A percentile compares a stretch with the other conserved stretches of the same genome.
Evolutionary conservation across 2,113 vertebrate genomes (phyloP).

Genomic region (Corythoichthys haematopterus): DNA sequence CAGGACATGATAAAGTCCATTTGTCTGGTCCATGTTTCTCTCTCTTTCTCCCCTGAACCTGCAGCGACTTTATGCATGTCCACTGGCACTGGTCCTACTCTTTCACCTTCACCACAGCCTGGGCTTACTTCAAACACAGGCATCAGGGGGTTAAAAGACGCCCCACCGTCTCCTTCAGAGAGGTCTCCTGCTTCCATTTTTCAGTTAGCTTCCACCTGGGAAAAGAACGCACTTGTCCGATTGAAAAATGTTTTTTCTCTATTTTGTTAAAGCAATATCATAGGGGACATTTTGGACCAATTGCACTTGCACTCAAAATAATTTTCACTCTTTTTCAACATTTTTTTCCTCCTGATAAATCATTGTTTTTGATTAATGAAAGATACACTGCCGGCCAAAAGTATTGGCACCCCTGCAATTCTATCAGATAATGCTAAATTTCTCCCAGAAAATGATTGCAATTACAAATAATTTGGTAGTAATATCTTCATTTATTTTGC

Average conservation of each 20-base stretch:
- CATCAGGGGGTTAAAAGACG: conserved; percentile 68
- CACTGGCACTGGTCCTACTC: conserved; percentile 30
- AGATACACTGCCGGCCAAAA: no score
- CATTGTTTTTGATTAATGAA: no score
- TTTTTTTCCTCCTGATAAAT: background rate
- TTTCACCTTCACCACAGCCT: conserved; percentile 39
- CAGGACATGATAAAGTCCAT: conserved; percentile 97
- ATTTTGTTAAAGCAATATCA: background rate
- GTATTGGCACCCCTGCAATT: no score
- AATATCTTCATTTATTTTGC: no score
- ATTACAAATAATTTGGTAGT: no score
- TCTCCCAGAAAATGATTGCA: no score
- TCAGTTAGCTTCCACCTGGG: conserved; percentile 61
- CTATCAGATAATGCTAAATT: no score
- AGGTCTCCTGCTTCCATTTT: conserved; percentile 56
- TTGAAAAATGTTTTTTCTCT: background rate
- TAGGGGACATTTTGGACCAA: no score
- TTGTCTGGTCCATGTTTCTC: conserved; percentile 90
- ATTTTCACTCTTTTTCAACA: background rate
- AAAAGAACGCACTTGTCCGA: background rate
- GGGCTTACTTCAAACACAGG: conserved; percentile 59
- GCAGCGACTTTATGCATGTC: conserved; percentile 37
- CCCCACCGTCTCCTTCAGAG: conserved; percentile 57
- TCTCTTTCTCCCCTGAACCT: conserved; percentile 56
- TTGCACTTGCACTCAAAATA: background rate